Base-by-base conservation (phyloP, 2,113 vertebrate species). In the Strigops habroptila region DNA sequence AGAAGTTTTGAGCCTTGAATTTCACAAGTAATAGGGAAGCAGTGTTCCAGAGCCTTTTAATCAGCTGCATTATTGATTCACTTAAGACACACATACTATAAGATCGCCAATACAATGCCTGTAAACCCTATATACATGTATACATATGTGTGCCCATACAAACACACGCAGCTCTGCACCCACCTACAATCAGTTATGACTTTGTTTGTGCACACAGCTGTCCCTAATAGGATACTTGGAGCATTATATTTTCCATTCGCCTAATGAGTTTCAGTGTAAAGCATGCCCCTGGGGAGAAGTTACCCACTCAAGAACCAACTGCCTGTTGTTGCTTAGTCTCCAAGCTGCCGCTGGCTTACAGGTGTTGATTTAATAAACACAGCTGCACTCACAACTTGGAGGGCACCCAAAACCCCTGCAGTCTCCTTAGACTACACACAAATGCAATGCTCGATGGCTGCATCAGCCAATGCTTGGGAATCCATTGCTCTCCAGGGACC, bases 341-440 rank as follows among this genome's bases (percentile, higher is more conserved):
- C 49, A 33, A 23, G 81, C 76, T 73, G 83, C 52, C 6, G 3
- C 57, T 91, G 80, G 62, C 62, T 89, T 90, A 76, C 94, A 93
- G 88, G 96, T 93, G 86, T 73, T 43, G 74, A 69, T 82, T 71
- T 82, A 87, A 93, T 67, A 96, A 90, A 93, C 94, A 93, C 92
- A 94, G 95, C 96, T 95, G 95, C 83, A 64, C 77, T 90, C 69
- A 44, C 0, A 7, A 28, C 48, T 73, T 97, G 96, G 95, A 95
- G 73, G 35, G 77, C 65, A 69, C 88, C 92, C 92, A 96, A 96
- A 91, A 88, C 6, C 57, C n/a, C 69, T 78, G 51, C 43, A 31
- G 17, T 44, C 65, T 78, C 80, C 90, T 84, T 39, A 84, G 82
- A 62, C 68, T 64, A 7, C 17, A 31, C 41, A 57, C 30, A 86